Evolutionary conservation across 92 coral and sea anemone species (phyloP).

Genomic region (Umimayanthus chanpuru): DNA sequence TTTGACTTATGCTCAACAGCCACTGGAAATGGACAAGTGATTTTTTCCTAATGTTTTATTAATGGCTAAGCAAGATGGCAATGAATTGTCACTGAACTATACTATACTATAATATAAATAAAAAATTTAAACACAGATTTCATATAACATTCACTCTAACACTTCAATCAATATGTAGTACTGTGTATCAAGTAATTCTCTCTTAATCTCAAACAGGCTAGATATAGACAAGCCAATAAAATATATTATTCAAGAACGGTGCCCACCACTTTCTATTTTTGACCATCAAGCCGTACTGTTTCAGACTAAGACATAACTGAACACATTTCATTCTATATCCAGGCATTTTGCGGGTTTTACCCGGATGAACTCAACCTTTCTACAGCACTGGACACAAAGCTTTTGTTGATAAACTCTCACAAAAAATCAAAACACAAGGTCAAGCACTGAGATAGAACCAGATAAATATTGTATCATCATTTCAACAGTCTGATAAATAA

Average conservation of each 20-base stretch:
- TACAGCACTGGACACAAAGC: not conserved
- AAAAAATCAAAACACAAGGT: no score
- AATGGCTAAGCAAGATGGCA: not conserved
- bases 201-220: not conserved
- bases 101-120: no score
- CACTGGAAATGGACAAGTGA: not conserved
- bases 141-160: no score
- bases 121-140: not conserved
- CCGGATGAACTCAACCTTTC: not conserved
- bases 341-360: constrained; percentile 5
- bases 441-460: no score
- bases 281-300: not conserved
- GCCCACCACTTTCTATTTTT: no score
- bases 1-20: not conserved
- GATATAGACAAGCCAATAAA: no score
- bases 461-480: no score
- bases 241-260: no score
- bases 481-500: no score
- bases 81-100: not conserved
- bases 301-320: not conserved
- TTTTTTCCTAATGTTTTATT: not conserved
- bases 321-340: no score
- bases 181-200: no score
- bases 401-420: not conserved
- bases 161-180: no score